phyloP scores from a whole-genome alignment of 2,113 vertebrate species.

The Ctenodactylus gundi region DNA sequence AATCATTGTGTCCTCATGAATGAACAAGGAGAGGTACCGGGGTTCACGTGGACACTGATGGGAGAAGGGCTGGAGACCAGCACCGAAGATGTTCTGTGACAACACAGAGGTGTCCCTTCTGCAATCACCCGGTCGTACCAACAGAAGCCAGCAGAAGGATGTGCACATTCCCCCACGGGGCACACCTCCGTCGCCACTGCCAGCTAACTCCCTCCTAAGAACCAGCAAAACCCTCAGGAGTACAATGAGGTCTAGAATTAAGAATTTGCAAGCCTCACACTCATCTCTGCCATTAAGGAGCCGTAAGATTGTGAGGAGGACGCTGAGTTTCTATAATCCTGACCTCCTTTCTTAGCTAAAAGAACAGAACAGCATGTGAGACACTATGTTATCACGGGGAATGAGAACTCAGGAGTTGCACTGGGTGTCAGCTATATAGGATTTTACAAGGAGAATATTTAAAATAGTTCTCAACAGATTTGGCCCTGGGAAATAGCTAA shows the following conservation, averaged over 20 bases:
- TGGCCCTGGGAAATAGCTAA: conserved; percentile 3
- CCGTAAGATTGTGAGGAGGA: background rate
- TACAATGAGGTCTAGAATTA: background rate
- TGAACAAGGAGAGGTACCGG: background rate
- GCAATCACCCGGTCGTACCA: background rate
- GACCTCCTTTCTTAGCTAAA: background rate
- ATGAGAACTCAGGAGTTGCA: background rate
- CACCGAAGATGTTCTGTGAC: background rate
- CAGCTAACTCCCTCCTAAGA: background rate
- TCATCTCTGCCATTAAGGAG: background rate
- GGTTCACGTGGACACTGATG: background rate
- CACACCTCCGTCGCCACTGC: background rate
- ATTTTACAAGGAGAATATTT: background rate
- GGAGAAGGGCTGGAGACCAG: background rate
- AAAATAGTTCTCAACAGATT: background rate
- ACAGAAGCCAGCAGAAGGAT: background rate
- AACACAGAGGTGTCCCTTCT: background rate
- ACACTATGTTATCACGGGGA: rapidly evolving
- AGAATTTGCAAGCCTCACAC: background rate
- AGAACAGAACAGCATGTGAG: background rate
- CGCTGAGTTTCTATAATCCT: background rate
- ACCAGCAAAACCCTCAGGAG: background rate
- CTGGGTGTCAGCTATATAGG: background rate
- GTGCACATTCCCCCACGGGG: background rate
- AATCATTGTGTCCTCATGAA: background rate